Evolutionary conservation across 2,888 invertebrate species (phyloP).

Genomic region (Bugula neritina): DNA sequence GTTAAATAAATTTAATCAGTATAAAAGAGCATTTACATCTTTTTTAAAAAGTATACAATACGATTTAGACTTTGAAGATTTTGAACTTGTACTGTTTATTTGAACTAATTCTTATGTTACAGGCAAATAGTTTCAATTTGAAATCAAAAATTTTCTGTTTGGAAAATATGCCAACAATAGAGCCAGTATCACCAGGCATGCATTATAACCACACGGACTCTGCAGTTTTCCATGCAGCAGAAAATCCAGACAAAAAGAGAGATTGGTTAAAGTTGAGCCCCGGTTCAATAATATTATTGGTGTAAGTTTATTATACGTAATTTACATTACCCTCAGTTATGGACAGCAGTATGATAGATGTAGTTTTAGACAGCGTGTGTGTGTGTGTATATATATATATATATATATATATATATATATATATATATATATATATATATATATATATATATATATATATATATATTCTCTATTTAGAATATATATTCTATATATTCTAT

Average conservation of each 20-base stretch:
- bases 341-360: background rate
- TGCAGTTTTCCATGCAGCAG: background rate
- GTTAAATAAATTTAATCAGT: too few relatives aligned
- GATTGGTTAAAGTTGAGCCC: background rate
- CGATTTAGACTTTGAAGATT: too few relatives aligned
- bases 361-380: background rate
- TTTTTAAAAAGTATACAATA: too few relatives aligned
- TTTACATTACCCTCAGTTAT: background rate
- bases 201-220: too few relatives aligned
- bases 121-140: background rate
- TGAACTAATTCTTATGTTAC: too few relatives aligned
- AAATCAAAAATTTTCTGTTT: background rate
- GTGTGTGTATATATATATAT: background rate
- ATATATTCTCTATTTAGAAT: background rate
- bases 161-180: too few relatives aligned
- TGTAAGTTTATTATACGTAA: too few relatives aligned
- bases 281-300: background rate
- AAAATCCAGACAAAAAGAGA: background rate
- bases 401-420: background rate
- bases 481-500: background rate
- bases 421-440: background rate
- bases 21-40: too few relatives aligned
- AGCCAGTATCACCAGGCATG: too few relatives aligned
- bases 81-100: too few relatives aligned
- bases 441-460: background rate